Evolutionary conservation across 2,888 invertebrate genomes (phyloP).

Genomic region (Drosophila parthenogenetica): DNA sequence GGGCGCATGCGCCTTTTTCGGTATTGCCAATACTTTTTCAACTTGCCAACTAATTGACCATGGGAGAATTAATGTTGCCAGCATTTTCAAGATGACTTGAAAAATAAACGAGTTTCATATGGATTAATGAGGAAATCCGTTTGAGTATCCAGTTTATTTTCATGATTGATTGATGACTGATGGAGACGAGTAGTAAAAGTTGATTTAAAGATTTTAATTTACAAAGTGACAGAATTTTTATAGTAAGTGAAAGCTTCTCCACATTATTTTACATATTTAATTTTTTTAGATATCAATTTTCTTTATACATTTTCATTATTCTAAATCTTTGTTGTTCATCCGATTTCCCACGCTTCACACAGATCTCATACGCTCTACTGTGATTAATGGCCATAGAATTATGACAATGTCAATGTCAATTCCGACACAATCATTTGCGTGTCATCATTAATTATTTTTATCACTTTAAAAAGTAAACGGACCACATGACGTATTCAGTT

Average conservation of each 20-base stretch:
- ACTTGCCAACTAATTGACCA: constrained; percentile 52
- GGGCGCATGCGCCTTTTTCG: constrained; percentile 48
- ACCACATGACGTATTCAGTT: constrained; percentile 21
- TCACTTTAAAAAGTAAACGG: neutral
- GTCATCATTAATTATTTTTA: constrained; percentile 10
- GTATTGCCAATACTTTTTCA: constrained; percentile 40
- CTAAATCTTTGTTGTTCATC: neutral
- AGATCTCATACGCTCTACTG: constrained; percentile 1
- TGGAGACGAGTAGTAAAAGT: too few species aligned
- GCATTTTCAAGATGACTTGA: constrained; percentile 11
- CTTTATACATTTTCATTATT: neutral
- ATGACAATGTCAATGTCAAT: constrained; percentile 40
- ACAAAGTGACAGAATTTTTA: neutral
- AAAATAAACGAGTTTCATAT: neutral
- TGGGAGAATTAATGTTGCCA: constrained; percentile 39
- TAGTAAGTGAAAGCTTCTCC: too few species aligned
- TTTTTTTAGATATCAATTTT: too few species aligned
- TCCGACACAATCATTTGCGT: constrained; percentile 1
- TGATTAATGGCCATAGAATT: constrained; percentile 57
- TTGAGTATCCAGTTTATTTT: neutral
- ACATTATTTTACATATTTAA: too few species aligned
- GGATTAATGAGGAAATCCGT: neutral
- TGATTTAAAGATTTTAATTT: too few species aligned
- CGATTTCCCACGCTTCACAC: constrained; percentile 41
- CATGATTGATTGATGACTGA: neutral